phyloP scores from a whole-genome alignment of 2,113 vertebrate genomes.

The Psilopogon haemacephalus region DNA sequence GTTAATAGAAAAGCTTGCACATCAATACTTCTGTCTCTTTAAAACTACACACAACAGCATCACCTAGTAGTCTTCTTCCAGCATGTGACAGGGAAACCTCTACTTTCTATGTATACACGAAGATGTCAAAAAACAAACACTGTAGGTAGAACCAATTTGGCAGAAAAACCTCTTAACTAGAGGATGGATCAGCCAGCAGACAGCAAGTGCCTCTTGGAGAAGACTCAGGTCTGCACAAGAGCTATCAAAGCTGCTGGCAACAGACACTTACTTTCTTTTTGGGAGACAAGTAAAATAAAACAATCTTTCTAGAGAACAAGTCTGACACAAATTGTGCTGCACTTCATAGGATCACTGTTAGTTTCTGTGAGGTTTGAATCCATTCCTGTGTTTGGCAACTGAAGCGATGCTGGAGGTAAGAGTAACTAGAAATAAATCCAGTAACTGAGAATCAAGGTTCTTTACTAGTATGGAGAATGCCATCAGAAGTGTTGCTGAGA shows the following conservation, averaged over 20 bases:
- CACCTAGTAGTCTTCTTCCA: background rate
- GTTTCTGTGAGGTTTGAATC: background rate
- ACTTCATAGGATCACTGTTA: background rate
- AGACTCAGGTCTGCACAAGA: background rate
- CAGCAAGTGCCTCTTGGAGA: background rate
- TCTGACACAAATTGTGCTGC: background rate
- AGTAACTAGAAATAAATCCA: background rate
- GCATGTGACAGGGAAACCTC: background rate
- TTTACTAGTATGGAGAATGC: background rate
- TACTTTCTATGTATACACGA: background rate
- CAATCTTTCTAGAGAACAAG: background rate
- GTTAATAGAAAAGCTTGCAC: background rate
- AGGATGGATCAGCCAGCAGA: background rate
- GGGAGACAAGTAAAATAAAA: background rate
- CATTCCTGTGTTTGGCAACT: background rate
- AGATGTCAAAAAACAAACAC: background rate
- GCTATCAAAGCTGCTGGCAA: background rate
- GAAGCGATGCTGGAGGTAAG: background rate
- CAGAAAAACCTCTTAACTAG: background rate
- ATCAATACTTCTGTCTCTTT: background rate
- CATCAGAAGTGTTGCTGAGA: background rate
- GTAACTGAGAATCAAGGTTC: background rate
- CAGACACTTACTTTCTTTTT: background rate
- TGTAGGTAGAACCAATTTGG: background rate
- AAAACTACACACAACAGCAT: background rate